A percentile compares a stretch with the other conserved stretches of the same genome.
Evolutionary conservation across 2,113 vertebrate species (phyloP).

Genomic region (Solea senegalensis): DNA sequence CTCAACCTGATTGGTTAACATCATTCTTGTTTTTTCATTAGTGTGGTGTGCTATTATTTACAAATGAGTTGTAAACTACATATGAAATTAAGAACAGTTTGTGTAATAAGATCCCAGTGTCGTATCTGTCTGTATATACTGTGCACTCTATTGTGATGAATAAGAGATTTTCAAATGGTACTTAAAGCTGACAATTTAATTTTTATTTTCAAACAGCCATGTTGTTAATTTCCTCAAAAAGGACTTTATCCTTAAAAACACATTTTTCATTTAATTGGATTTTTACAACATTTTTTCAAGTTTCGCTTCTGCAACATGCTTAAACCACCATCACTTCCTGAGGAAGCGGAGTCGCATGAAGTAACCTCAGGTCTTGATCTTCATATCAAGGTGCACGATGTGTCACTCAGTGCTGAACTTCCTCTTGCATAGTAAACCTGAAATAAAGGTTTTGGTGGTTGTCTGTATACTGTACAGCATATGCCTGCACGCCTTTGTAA

Average conservation of each 20-base stretch:
- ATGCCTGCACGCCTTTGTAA: background rate
- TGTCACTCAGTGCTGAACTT: background rate
- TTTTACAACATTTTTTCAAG: slow-evolving; percentile 23
- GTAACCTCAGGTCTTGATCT: slow-evolving; percentile 7
- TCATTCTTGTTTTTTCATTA: background rate
- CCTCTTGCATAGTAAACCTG: background rate
- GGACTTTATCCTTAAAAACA: background rate
- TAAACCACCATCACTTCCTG: slow-evolving; percentile 53
- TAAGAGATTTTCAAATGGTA: too few relatives aligned
- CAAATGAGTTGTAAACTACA: background rate
- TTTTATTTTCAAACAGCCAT: too few relatives aligned
- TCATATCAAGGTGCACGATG: background rate
- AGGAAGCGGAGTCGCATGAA: slow-evolving; percentile 33
- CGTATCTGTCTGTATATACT: background rate
- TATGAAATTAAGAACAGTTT: background rate
- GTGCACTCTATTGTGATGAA: background rate
- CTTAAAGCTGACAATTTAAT: too few relatives aligned
- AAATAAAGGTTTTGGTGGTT: background rate
- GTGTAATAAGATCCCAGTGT: background rate
- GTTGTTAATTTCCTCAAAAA: background rate
- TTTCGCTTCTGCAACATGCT: slow-evolving; percentile 62
- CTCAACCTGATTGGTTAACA: background rate
- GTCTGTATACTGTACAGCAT: background rate
- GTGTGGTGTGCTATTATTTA: background rate
- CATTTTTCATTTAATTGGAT: background rate